These are phyloP conservation scores for Drosophila picticornis DNA, from an alignment of 2,888 invertebrate species.

Conservation along the genomic window DNA sequence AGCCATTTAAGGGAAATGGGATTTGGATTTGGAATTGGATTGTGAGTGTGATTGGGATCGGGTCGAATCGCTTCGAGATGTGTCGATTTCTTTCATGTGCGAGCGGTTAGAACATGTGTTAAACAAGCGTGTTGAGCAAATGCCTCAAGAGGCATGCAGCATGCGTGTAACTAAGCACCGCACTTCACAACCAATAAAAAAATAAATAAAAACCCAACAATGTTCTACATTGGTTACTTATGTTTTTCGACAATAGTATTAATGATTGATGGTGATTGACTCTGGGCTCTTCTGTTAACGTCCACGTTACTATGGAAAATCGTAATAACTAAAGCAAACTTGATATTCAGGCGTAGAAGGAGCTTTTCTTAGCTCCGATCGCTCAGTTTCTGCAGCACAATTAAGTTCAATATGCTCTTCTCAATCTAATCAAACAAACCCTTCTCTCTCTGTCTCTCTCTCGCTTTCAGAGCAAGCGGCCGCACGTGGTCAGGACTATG, in stretches of 20 bases:
- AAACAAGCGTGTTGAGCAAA: conserved; percentile 58
- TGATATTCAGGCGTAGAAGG: not conserved
- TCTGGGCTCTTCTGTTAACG: not conserved
- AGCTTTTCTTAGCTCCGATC: not conserved
- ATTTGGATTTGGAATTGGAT: conserved; percentile 35
- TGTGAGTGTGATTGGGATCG: conserved; percentile 9
- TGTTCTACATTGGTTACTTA: not conserved
- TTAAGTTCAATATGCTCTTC: not conserved
- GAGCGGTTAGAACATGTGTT: conserved; percentile 58
- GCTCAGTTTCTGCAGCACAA: not conserved
- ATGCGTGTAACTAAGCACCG: conserved; percentile 23
- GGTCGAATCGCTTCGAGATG: not conserved
- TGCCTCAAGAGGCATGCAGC: conserved; percentile 20
- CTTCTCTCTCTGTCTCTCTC: not conserved
- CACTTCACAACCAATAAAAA: not conserved
- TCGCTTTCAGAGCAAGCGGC: conserved; percentile 72
- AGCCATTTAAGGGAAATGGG: conserved; percentile 66
- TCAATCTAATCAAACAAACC: not conserved
- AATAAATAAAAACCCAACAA: not conserved
- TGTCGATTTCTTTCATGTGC: not conserved
- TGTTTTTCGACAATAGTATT: not conserved
- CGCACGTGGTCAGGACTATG: conserved; percentile 80
- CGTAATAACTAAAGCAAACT: not conserved
- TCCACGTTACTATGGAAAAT: not conserved
- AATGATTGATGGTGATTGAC: not conserved